Percentiles rank a stretch among this genome's conserved stretches.
Conservation (phyloP, 2,888 invertebrate genomes). For the Lithophane ornitopus region DNA sequence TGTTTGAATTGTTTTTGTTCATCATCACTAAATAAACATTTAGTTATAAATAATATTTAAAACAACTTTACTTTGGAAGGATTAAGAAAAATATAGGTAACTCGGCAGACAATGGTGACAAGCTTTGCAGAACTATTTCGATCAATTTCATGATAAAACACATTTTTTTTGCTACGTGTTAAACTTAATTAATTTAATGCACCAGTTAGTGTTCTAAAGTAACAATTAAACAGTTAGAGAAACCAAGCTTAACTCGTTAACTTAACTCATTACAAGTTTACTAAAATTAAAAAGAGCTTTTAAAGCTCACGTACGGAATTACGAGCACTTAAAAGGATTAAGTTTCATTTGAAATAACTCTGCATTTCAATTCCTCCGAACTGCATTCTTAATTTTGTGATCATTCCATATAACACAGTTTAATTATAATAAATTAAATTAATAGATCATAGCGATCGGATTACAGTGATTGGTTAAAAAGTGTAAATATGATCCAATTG, state of each 20-base stretch:
- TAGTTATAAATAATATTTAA: not conserved
- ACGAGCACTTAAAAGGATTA: conserved; percentile 61
- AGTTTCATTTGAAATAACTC: conserved; percentile 46
- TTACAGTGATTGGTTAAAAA: conserved; percentile 70
- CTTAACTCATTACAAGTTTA: not conserved
- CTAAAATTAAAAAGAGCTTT: conserved; percentile 12
- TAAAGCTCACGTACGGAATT: conserved; percentile 29
- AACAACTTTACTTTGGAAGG: no score
- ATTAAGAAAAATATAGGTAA: not conserved
- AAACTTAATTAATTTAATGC: not conserved
- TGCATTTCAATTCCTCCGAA: conserved; percentile 55
- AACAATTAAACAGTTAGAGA: not conserved
- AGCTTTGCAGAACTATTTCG: not conserved
- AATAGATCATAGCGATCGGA: conserved; percentile 76
- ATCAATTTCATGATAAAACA: not conserved
- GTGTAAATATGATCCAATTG: conserved; percentile 77
- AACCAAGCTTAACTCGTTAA: conserved; percentile 2
- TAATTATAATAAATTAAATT: conserved; percentile 77
- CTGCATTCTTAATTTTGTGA: conserved; percentile 68
- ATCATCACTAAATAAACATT: not conserved
- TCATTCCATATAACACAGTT: conserved; percentile 65
- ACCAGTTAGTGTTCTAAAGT: not conserved
- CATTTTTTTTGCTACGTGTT: not conserved
- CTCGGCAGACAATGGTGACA: not conserved
- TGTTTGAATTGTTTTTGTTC: conserved; percentile 6